Base-by-base conservation (phyloP, 2,797 vertebrate genomes). In the Sebastes flavidus region DNA sequence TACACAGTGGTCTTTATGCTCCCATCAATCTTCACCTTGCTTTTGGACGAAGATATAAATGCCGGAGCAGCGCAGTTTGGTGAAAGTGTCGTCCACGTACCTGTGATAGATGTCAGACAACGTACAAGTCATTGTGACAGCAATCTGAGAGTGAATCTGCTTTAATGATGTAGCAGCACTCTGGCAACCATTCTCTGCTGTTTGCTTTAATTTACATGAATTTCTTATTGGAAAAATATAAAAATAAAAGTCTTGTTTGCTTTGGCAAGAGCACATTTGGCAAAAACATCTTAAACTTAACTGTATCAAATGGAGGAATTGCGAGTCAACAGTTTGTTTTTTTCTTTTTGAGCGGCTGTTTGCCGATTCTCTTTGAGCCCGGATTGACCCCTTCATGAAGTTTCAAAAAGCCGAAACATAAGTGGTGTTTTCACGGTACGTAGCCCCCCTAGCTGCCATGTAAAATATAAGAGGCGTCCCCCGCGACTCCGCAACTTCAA, bases 391-490 rank as follows among this genome's bases (percentile, higher is more conserved):
- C 76, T 70, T 87, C 63, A 55, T 59, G 32, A 77, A 82, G 81
- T 87, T 85, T 90, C 42, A 65, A 82, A 68, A 82, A 77, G 38
- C 74, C 74, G 74, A 71, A 81, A 78, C 81, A 60, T 71, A 78
- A 91, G 73, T 83, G 68, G 65, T 87, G 84, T 90, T 87, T 89
- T 86, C 72, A 18, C 69, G 71, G 70, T 75, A n/a, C 1, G 66
- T 82, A 72, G 38, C 83, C 87, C 80, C 79, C 79, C 66, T 6
- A 81, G 88, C 83, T 61, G 68, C 60, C 78, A 81, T 85, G 85
- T 82, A 81, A 88, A 88, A 91, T 90, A 91, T 84, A 84, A 84
- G 84, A 80, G 52, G 55, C 8, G 55, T 88, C 89, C 85, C 88
- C 75, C 8, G 30, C 56, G 85, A 86, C 77, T 75, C 29, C 0